Evolutionary conservation across 2,797 vertebrate genomes (phyloP), one percentile per base, ranked within the genome.

Genomic region (Chelon auratus): DNA sequence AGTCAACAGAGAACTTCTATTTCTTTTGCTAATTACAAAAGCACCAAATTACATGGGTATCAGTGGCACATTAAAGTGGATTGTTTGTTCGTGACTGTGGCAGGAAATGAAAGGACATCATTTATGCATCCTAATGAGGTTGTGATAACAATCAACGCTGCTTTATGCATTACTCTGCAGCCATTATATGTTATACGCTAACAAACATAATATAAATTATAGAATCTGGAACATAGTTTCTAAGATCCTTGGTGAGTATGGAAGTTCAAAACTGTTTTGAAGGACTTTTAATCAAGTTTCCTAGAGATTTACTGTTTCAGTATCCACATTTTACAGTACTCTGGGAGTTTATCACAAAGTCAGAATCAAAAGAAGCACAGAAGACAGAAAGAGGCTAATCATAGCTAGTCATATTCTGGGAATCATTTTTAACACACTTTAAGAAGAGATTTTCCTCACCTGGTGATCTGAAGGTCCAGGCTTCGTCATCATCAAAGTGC

Each of bases 381-480:
- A 33, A 33, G 7, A 33, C 3, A 6, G 30, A 33, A 8, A 33
- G 30, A 33, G 30, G 30, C 30, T 33, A 33, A 33, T 22, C 22
- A 22, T 22, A 22, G 22, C 22, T 22, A 30, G 30, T 30, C 30
- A 30, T 30, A 30, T 30, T 30, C 30, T 30, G 30, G 30, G 1
- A 30, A 30, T 1, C 30, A 30, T 30, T 6, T 30, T 30, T 30
- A 30, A 30, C 30, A 30, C n/a, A 50, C 47, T n/a, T 18, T 50
- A 9, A 50, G 18, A 50, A 50, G 48, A 20, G n/a, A 12, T 7
- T 14, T 24, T 65, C 91, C 78, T 22, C 79, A 99, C 98, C 97
- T 86, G 97, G 94, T 1, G 98, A 97, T 67, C 97, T 94, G 89
- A 99, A 99, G 10, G 97, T 97, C 97, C 98, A 99, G 13, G 95